Evolutionary conservation across 1,140 invertebrate species (phyloP).

Genomic region (Popillia japonica): DNA sequence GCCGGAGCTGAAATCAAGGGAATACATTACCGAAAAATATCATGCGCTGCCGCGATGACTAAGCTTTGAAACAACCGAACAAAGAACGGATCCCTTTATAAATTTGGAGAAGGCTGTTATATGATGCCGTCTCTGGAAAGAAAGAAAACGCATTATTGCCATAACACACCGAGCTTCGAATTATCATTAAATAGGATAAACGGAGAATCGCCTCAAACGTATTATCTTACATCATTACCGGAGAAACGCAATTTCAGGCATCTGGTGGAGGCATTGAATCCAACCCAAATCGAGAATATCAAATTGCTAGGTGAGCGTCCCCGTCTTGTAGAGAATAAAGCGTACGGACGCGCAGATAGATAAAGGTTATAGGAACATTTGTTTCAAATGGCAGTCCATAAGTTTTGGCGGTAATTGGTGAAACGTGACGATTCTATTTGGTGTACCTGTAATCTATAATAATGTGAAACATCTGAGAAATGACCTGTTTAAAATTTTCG

Average conservation of each 20-base stretch:
- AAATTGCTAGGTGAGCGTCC: not conserved
- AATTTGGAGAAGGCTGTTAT: not conserved
- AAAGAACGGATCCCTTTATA: not conserved
- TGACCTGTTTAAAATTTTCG: no score
- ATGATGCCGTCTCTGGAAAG: not conserved
- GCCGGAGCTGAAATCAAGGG: not conserved
- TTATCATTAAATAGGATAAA: conserved; percentile 12
- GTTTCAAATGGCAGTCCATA: not conserved
- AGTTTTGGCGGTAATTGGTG: not conserved
- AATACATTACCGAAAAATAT: not conserved
- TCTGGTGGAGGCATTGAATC: conserved; percentile 1
- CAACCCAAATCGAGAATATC: not conserved
- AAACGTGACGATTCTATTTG: not conserved
- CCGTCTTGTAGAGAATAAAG: not conserved
- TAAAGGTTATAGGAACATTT: conserved; percentile 15
- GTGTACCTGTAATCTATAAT: not conserved
- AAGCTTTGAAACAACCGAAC: not conserved
- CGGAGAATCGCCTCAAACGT: not conserved
- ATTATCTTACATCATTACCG: conserved; percentile 6
- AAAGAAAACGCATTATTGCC: not conserved
- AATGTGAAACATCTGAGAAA: no score
- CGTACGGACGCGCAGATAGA: not conserved
- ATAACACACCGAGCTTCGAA: conserved; percentile 10
- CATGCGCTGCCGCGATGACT: not conserved
- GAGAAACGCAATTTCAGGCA: not conserved